Evolutionary conservation across 2,797 vertebrate genomes (phyloP), one percentile per base, ranked within the genome.

Genomic region (Geotrypetes seraphini): DNA sequence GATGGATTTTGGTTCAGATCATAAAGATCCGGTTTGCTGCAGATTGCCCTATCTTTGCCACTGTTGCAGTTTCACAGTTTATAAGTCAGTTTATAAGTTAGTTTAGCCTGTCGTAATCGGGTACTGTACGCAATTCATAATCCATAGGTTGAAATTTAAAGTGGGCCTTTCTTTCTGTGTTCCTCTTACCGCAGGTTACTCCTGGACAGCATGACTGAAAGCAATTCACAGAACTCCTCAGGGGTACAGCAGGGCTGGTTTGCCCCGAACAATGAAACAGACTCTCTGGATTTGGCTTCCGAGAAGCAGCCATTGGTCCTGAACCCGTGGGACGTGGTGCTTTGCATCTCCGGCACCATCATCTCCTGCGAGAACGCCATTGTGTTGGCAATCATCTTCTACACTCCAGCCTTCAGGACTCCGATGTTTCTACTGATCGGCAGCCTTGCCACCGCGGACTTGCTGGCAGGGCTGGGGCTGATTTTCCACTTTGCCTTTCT

Each of bases 401-500:
- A 89, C 61, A 89, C 76, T 0, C 86, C 88, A 0, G 73, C 91
- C 3, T 81, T 97, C 22, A 84, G 85, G 0, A 87, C 89, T 1
- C 94, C 94, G 0, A 88, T 83, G 60, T 96, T 97, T 72, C 75
- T 97, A 50, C 76, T 97, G 45, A 86, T 95, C 1, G 87, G 88
- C 5, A 96, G 88, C 53, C 65, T 97, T 19, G 94, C 91, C 14
- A 53, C 83, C 1, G 92, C 92, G 0, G 93, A 97, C 50, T 86
- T 97, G 8, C 66, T 97, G 59, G 90, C 89, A 0, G 92, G 92
- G 1, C 43, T 95, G 44, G 89, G 92, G 2, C 36, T 97, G 22
- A 70, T 97, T 29, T 66, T 94, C 31, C 87, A 85, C 68, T 96
- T 96, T 17, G 67, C 72, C 30, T 91, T 89, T 7, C 80, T 84